A percentile compares a stretch with the other conserved stretches of the same genome.
Conservation (phyloP, 2,797 vertebrate genomes). For the Enteromius fasciolatus region DNA sequence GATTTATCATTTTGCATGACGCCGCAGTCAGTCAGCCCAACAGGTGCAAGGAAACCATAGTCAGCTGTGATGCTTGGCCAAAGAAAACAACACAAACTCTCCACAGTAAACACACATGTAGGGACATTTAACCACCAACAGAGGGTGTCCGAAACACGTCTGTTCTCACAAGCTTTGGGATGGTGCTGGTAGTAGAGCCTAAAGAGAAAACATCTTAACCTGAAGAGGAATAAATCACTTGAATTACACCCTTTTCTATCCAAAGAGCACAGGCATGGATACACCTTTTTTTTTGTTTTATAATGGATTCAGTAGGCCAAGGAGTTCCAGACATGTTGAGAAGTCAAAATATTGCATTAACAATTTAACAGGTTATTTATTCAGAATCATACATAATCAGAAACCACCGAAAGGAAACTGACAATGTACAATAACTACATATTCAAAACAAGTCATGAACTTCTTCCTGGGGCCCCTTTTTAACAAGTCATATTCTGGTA, state of each 20-base stretch:
- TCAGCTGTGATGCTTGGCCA: slow-evolving; percentile 14
- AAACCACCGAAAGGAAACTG: not conserved
- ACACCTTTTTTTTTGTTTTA: not conserved
- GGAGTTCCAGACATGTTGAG: not conserved
- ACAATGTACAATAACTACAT: not conserved
- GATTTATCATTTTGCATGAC: not conserved
- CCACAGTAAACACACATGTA: slow-evolving; percentile 18
- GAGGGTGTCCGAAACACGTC: slow-evolving; percentile 3
- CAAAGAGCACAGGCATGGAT: not conserved
- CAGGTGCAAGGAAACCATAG: slow-evolving; percentile 25
- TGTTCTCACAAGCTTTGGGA: not conserved
- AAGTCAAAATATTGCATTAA: not conserved
- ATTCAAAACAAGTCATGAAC: not conserved
- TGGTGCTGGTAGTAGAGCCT: not conserved
- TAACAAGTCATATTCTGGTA: not conserved
- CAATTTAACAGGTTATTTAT: not conserved
- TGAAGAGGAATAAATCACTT: not conserved
- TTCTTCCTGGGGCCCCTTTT: not conserved
- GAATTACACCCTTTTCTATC: not conserved
- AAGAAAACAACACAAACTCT: slow-evolving; percentile 11
- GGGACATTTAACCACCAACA: slow-evolving; percentile 28
- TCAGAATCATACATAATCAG: not conserved
- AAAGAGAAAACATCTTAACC: not conserved
- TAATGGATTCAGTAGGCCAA: not conserved
- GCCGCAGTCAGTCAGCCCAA: not conserved